A percentile compares a stretch with the other conserved stretches of the same genome.
These are phyloP conservation scores for Bombus consobrinus DNA, from an alignment of 1,140 invertebrate genomes.

Conservation along the genomic window DNA sequence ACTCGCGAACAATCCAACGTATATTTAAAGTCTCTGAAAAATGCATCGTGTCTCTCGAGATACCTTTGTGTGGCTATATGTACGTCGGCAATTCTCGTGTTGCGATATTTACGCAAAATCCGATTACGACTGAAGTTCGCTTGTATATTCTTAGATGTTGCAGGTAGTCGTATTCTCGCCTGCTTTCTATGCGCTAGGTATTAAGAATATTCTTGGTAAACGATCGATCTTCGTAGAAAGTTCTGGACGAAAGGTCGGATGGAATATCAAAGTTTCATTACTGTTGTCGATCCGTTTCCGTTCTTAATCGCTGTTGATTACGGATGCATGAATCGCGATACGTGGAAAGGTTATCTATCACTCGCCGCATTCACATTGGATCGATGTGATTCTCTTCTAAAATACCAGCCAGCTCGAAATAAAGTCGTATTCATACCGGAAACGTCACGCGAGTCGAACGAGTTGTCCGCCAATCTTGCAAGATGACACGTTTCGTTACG, in stretches of 20 bases:
- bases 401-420: background rate
- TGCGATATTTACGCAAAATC: background rate
- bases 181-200: background rate
- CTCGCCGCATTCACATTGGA: background rate
- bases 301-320: background rate
- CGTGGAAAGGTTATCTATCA: background rate
- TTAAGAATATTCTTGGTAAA: background rate
- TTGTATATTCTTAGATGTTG: background rate
- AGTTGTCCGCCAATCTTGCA: background rate
- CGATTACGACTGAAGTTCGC: background rate
- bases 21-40: conserved; percentile 3
- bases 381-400: background rate
- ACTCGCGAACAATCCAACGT: background rate
- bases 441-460: background rate
- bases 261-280: background rate
- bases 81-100: background rate
- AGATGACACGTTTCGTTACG: background rate
- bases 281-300: background rate
- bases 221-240: background rate
- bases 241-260: background rate
- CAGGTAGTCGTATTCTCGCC: background rate
- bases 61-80: background rate
- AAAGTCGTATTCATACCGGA: background rate
- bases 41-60: background rate
- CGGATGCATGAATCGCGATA: conserved; percentile 17